These are phyloP conservation scores for Atherinosoma microstoma DNA, from an alignment of 2,797 vertebrate genomes.

Conservation along the genomic window DNA sequence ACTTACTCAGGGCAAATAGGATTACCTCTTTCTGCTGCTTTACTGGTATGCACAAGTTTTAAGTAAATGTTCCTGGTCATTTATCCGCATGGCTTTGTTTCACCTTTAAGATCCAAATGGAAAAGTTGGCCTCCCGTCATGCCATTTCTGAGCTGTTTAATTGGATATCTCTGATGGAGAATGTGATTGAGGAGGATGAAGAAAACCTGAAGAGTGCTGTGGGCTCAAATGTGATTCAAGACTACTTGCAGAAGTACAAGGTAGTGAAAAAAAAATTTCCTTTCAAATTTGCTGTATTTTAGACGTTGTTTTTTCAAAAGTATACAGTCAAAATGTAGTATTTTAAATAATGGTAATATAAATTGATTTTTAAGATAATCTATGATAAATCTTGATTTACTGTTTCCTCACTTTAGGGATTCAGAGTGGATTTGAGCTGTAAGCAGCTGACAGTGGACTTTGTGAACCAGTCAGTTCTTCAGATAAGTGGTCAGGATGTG, in stretches of 20 bases:
- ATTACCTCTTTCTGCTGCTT: constrained; percentile 49
- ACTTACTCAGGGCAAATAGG: constrained; percentile 45
- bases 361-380: background rate
- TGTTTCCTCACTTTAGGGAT: constrained; percentile 83
- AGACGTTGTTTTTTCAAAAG: background rate
- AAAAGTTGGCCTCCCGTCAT: constrained; percentile 93
- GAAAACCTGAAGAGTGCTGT: constrained; percentile 91
- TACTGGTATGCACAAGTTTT: constrained; percentile 15
- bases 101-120: constrained; percentile 88
- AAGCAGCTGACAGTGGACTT: constrained; percentile 98
- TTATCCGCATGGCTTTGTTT: constrained; percentile 8
- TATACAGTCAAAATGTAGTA: background rate
- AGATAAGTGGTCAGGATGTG: constrained; percentile 92
- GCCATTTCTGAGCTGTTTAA: constrained; percentile 94
- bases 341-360: background rate
- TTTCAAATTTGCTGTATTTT: background rate
- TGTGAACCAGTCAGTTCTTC: constrained; percentile 96
- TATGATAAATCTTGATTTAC: background rate
- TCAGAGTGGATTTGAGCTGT: constrained; percentile 94
- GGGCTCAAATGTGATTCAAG: constrained; percentile 88
- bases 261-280: constrained; percentile 76
- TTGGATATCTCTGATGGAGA: constrained; percentile 97
- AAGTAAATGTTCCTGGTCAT: constrained; percentile 3
- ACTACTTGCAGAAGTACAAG: constrained; percentile 96
- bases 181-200: constrained; percentile 91